Evolutionary conservation across 2,113 vertebrate species (phyloP).

Genomic region (Gallinago jamesoni): DNA sequence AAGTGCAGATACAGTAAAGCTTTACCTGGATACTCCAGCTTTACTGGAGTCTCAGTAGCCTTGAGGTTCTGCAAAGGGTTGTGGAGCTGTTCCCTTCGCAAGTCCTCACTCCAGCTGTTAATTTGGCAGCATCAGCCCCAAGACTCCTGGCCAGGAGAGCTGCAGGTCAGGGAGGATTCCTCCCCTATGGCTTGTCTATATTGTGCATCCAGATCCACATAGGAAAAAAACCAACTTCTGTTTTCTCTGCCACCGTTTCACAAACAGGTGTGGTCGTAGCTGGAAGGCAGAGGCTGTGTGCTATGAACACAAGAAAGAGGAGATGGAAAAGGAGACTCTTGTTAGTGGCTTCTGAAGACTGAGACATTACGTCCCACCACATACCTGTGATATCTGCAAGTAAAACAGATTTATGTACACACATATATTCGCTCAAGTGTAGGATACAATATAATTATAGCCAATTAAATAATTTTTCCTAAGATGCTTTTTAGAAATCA

Average conservation of each 20-base stretch:
- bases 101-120: neutral
- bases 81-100: neutral
- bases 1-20: neutral
- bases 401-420: neutral
- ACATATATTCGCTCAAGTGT: neutral
- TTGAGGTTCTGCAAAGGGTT: neutral
- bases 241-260: neutral
- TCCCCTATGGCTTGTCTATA: neutral
- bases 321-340: neutral
- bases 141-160: neutral
- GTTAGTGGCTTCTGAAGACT: neutral
- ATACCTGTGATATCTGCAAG: neutral
- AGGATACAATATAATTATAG: neutral
- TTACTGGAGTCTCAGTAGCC: neutral
- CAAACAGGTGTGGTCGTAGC: neutral
- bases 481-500: slow-evolving; percentile 24
- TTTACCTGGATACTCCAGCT: too few relatives aligned
- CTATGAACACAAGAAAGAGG: neutral
- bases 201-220: neutral
- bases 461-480: slow-evolving; percentile 33
- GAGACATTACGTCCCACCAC: neutral
- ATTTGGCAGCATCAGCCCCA: neutral
- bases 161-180: neutral
- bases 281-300: neutral
- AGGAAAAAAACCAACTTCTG: neutral